Evolutionary conservation across 2,113 vertebrate genomes (phyloP).

Genomic region (Chascanopsetta lugubris): DNA sequence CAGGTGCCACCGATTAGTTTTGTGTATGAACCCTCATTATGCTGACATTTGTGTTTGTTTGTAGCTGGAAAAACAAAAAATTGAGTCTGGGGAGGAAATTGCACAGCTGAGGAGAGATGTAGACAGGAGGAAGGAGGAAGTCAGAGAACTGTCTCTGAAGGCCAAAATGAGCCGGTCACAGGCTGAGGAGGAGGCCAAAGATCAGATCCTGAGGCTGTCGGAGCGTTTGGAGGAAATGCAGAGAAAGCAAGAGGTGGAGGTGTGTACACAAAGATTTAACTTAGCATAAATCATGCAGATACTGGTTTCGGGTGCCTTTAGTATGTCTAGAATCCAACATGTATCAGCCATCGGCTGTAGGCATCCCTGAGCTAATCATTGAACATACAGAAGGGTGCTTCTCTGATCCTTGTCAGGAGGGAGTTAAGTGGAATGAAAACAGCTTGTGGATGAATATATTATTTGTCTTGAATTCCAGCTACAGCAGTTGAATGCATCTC

Average conservation of each 20-base stretch:
- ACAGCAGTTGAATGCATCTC: conserved; percentile 59
- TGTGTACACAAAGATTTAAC: conserved; percentile 38
- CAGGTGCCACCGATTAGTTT: conserved; percentile 3
- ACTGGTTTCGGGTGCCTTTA: conserved; percentile 14
- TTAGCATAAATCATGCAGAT: conserved; percentile 13
- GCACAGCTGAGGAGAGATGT: conserved; percentile 55
- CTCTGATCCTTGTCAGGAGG: too few relatives aligned
- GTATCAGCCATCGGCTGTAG: conserved; percentile 16
- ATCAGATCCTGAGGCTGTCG: conserved; percentile 51
- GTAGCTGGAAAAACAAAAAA: conserved; percentile 65
- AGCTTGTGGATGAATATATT: too few relatives aligned
- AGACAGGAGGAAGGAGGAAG: conserved; percentile 60
- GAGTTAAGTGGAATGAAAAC: too few relatives aligned
- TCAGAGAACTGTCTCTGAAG: conserved; percentile 49
- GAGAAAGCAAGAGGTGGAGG: conserved; percentile 65
- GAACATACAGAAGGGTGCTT: too few relatives aligned
- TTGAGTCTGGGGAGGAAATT: conserved; percentile 63
- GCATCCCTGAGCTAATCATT: too few relatives aligned
- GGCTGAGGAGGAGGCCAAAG: conserved; percentile 56
- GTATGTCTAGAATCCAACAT: neutral
- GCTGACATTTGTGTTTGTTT: conserved; percentile 18
- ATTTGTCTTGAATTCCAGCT: conserved; percentile 47
- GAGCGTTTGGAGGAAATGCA: conserved; percentile 56
- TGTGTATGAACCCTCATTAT: neutral
- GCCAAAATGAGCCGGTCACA: conserved; percentile 57